phyloP scores from a whole-genome alignment of 2,113 vertebrate genomes.

The Tenebrosternarchus preto region DNA sequence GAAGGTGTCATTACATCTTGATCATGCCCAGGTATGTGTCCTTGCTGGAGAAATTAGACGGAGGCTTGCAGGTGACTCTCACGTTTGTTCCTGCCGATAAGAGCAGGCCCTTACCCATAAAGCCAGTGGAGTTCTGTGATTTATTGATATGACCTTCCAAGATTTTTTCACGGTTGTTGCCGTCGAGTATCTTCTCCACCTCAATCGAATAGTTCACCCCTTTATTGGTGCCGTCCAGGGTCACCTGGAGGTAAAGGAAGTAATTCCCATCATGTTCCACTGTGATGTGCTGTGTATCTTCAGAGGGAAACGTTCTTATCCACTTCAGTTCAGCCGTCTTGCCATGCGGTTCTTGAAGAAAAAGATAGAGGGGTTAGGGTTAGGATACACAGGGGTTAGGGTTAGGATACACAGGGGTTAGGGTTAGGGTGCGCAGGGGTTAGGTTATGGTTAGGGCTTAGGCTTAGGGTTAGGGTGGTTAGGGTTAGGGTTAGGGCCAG shows the following conservation, averaged over 20 bases:
- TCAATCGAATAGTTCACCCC: neutral
- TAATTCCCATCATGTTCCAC: conserved; percentile 55
- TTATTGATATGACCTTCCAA: conserved; percentile 11
- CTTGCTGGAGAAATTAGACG: neutral
- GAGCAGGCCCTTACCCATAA: conserved; percentile 48
- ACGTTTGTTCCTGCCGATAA: neutral
- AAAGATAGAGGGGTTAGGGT: neutral
- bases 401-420: too few relatives aligned
- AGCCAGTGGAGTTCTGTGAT: conserved; percentile 52
- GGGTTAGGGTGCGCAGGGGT: too few relatives aligned
- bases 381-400: too few relatives aligned
- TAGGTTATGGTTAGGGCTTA: too few relatives aligned
- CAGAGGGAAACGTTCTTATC: too few relatives aligned
- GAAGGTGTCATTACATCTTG: neutral
- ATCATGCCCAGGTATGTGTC: conserved; percentile 34
- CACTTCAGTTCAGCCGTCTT: neutral
- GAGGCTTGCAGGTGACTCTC: neutral
- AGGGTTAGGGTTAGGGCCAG: too few relatives aligned
- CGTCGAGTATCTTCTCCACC: neutral
- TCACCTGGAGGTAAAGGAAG: conserved; percentile 65
- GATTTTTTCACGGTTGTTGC: fast-evolving
- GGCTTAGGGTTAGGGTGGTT: too few relatives aligned
- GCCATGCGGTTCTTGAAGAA: neutral
- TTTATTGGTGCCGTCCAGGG: fast-evolving
- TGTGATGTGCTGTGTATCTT: fast-evolving